A percentile compares a stretch with the other conserved stretches of the same genome.
phyloP scores from a whole-genome alignment of 2,113 vertebrate genomes.

The Nettapus auritus region DNA sequence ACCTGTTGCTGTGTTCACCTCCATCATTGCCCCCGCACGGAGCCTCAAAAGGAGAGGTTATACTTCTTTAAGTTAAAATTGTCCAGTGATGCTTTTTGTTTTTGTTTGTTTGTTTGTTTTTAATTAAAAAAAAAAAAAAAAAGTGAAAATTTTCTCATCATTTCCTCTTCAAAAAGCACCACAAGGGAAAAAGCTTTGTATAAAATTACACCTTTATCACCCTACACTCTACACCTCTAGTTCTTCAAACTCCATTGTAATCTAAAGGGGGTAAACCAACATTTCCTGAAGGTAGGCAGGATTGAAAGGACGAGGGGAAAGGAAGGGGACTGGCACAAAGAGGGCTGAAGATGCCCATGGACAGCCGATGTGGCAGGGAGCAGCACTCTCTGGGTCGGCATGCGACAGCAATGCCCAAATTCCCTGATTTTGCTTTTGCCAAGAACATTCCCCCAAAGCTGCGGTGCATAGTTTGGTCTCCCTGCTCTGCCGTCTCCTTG shows the following conservation, averaged over 20 bases:
- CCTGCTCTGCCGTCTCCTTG: background rate
- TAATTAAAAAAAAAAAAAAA: no score
- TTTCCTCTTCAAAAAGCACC: background rate
- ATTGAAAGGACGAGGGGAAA: background rate
- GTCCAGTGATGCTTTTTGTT: accelerated
- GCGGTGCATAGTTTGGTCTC: accelerated
- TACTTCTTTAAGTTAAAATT: background rate
- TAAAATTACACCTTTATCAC: background rate
- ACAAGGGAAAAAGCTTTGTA: background rate
- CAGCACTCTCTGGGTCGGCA: background rate
- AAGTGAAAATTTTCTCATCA: background rate
- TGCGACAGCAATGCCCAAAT: background rate
- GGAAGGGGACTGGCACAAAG: background rate
- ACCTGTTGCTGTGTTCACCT: background rate
- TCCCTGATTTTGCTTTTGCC: background rate
- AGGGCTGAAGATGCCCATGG: background rate
- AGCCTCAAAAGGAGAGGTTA: background rate
- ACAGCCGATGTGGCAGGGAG: background rate
- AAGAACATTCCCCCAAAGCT: background rate
- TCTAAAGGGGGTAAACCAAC: background rate
- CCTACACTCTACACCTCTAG: background rate
- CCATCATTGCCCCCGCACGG: accelerated
- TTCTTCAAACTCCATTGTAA: background rate
- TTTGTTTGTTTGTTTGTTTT: background rate
- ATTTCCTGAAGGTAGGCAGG: background rate